A percentile compares a stretch with the other conserved stretches of the same genome.
These are phyloP conservation scores for Protophormia terraenovae DNA, from an alignment of 2,888 invertebrate genomes.

Conservation along the genomic window DNA sequence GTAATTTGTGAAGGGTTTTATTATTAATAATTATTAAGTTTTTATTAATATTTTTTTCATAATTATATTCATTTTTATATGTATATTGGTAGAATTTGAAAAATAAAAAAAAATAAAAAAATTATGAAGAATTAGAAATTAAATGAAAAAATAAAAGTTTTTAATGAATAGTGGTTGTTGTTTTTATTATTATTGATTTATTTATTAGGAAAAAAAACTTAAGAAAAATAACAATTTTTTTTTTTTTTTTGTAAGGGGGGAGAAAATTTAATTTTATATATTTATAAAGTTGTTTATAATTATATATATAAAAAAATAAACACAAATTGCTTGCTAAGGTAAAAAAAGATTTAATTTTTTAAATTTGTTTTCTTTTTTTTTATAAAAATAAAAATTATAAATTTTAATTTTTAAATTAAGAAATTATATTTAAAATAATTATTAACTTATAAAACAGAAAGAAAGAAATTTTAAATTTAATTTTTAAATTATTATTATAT, in stretches of 20 bases:
- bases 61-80: conserved; percentile 37
- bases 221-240: conserved; percentile 58
- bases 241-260: too few relatives aligned
- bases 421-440: conserved; percentile 19
- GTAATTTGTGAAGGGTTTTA: conserved; percentile 57
- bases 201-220: conserved; percentile 61
- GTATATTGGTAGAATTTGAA: conserved; percentile 32
- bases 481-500: neutral
- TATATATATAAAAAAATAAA: conserved; percentile 41
- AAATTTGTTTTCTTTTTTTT: conserved; percentile 1
- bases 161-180: conserved; percentile 17
- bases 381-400: conserved; percentile 44
- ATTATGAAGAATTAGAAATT: neutral
- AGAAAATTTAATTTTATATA: too few relatives aligned
- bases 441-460: conserved; percentile 37
- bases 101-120: conserved; percentile 12
- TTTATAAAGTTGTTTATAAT: conserved; percentile 1
- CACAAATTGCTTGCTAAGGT: conserved; percentile 64
- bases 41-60: conserved; percentile 57
- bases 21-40: conserved; percentile 28
- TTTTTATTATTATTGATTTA: conserved; percentile 32
- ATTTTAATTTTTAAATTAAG: conserved; percentile 41
- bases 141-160: conserved; percentile 25
- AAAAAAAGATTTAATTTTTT: conserved; percentile 42
- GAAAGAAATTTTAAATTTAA: neutral